Evolutionary conservation across 1,140 invertebrate species (phyloP).

Genomic region (Gryllus bimaculatus): DNA sequence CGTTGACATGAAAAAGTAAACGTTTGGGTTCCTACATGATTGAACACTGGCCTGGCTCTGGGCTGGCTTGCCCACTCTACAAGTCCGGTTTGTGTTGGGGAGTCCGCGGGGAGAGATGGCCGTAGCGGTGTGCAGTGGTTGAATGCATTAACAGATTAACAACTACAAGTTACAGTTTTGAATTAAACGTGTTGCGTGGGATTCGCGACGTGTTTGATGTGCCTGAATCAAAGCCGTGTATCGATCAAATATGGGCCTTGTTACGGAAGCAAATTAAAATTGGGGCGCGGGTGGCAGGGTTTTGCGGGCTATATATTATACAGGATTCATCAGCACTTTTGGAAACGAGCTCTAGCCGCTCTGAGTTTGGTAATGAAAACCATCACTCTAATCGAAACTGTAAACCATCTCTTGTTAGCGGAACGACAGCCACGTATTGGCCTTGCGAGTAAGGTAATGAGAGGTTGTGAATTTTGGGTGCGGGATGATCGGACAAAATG

Average conservation of each 20-base stretch:
- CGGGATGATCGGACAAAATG: no score
- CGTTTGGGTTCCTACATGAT: neutral
- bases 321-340: neutral
- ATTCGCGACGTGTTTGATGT: neutral
- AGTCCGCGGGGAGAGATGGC: neutral
- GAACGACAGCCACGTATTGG: neutral
- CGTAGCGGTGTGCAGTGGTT: neutral
- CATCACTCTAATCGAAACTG: neutral
- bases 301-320: neutral
- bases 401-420: neutral
- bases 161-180: slow-evolving; percentile 5
- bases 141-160: neutral
- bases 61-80: neutral
- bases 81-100: neutral
- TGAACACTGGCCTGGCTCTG: neutral
- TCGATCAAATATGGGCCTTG: slow-evolving; percentile 1
- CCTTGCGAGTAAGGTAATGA: no score
- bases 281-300: neutral
- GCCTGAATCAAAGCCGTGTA: neutral
- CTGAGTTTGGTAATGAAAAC: neutral
- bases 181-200: neutral
- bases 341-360: neutral
- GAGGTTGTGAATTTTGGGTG: no score
- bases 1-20: neutral
- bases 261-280: neutral